A percentile compares a stretch with the other conserved stretches of the same genome.
Conservation (phyloP, 2,797 vertebrate species). For the Megaceryle alcyon region DNA sequence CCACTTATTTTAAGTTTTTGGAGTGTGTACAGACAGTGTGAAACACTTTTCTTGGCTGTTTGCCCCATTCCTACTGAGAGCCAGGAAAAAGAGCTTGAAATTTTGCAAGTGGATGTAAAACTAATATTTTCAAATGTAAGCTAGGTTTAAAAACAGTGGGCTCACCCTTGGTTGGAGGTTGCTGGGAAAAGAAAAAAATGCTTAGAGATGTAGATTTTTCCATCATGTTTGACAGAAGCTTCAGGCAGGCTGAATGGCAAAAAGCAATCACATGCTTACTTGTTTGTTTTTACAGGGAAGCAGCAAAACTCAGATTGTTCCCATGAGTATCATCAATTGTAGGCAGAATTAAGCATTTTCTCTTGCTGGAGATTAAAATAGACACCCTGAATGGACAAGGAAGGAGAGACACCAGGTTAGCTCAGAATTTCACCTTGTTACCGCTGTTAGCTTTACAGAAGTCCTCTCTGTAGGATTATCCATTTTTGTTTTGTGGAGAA, state of each 20-base stretch:
- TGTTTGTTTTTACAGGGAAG: neutral
- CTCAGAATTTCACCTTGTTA: neutral
- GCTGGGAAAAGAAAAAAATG: neutral
- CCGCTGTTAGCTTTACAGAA: neutral
- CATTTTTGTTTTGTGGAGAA: neutral
- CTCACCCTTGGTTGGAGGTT: neutral
- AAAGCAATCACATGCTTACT: neutral
- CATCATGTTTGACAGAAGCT: neutral
- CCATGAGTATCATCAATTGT: neutral
- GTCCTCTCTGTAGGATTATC: neutral
- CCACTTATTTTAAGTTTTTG: neutral
- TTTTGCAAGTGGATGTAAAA: conserved; percentile 18
- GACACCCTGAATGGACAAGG: neutral
- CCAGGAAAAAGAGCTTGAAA: neutral
- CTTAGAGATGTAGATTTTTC: neutral
- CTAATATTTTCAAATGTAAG: neutral
- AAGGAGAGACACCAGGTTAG: neutral
- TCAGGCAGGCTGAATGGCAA: neutral
- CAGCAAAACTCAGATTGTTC: neutral
- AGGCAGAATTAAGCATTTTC: neutral
- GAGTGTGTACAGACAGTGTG: neutral
- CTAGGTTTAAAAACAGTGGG: neutral
- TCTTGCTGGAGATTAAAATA: neutral
- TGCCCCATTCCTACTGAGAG: neutral
- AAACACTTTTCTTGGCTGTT: neutral